A percentile compares a stretch with the other conserved stretches of the same genome.
These are phyloP conservation scores for Melanocharis versteri DNA, from an alignment of 2,113 vertebrate species.

Conservation along the genomic window DNA sequence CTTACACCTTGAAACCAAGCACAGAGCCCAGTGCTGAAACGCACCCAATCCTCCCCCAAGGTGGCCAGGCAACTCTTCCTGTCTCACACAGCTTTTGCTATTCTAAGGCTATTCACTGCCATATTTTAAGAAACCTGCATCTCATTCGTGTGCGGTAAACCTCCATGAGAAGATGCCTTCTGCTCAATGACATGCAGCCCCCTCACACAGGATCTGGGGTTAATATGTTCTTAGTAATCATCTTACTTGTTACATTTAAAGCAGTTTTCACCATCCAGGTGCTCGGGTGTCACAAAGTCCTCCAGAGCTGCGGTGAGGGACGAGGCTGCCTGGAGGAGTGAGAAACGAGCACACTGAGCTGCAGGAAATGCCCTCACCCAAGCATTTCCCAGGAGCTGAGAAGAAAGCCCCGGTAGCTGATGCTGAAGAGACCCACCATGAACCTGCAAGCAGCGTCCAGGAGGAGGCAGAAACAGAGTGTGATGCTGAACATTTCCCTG, in stretches of 20 bases:
- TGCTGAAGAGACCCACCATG: neutral
- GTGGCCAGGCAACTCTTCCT: neutral
- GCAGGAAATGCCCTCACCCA: neutral
- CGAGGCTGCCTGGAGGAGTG: conserved; percentile 55
- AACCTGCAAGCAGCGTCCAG: neutral
- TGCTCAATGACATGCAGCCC: neutral
- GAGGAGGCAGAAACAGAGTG: neutral
- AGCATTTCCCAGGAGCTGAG: neutral
- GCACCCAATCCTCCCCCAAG: neutral
- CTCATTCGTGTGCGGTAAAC: neutral
- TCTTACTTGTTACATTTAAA: conserved; percentile 88
- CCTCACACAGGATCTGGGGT: neutral
- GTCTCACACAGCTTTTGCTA: neutral
- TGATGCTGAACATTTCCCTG: neutral
- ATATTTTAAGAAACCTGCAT: neutral
- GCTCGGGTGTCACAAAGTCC: conserved; percentile 88
- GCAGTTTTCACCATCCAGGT: conserved; percentile 87
- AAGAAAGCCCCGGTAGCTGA: neutral
- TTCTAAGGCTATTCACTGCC: neutral
- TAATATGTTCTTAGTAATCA: too few relatives aligned
- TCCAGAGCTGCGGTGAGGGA: conserved; percentile 85
- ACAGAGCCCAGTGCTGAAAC: neutral
- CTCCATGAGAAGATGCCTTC: neutral
- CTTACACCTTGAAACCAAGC: neutral
- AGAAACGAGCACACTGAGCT: neutral